Percentiles rank a stretch among this genome's conserved stretches.
These are phyloP conservation scores for Microhierax caerulescens DNA, from an alignment of 2,797 vertebrate genomes.

Conservation along the genomic window DNA sequence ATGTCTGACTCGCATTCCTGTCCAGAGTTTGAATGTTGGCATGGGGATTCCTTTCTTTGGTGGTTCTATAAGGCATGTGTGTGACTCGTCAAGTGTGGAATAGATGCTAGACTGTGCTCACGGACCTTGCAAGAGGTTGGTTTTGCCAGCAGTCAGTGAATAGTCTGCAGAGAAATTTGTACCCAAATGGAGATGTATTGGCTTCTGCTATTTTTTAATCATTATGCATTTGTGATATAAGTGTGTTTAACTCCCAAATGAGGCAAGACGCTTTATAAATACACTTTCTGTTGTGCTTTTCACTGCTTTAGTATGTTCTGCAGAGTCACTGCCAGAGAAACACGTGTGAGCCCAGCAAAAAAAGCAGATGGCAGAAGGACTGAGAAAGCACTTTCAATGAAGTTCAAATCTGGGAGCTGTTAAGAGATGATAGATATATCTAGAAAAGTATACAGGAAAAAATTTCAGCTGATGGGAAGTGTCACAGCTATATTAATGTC, in stretches of 20 bases:
- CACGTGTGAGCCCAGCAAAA: background rate
- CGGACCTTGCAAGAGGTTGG: background rate
- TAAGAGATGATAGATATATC: background rate
- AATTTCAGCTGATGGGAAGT: background rate
- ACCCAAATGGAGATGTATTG: background rate
- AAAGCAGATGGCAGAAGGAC: background rate
- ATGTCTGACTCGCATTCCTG: conserved; percentile 66
- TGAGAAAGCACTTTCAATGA: background rate
- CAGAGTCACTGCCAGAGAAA: background rate
- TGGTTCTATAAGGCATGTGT: background rate
- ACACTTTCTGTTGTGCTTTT: background rate
- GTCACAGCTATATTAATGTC: background rate
- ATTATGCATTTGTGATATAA: background rate
- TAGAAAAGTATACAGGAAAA: background rate
- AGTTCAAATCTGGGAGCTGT: background rate
- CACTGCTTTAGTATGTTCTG: background rate
- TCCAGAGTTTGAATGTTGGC: conserved; percentile 58
- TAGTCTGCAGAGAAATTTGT: background rate
- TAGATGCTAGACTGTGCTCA: background rate
- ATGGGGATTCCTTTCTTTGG: conserved; percentile 64
- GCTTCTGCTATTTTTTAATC: background rate
- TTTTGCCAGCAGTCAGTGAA: background rate
- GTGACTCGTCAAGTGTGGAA: background rate
- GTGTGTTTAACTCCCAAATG: background rate
- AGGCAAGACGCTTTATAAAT: background rate